A percentile compares a stretch with the other conserved stretches of the same genome.
Conservation (phyloP, 2,888 invertebrate genomes). For the Embidobia sp. region DNA sequence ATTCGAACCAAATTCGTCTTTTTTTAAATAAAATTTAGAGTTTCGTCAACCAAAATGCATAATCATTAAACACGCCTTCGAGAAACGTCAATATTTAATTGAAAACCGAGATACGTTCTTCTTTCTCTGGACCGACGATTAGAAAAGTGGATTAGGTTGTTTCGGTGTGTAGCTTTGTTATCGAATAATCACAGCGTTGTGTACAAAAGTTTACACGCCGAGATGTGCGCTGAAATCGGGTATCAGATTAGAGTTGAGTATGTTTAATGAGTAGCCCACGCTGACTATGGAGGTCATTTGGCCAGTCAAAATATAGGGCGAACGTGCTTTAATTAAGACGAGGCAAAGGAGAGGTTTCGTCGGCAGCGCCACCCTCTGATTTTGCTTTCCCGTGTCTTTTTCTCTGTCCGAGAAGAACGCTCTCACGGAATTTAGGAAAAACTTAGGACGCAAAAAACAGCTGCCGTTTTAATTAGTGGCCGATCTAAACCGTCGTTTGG, state of each 20-base stretch:
- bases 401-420: conserved; percentile 11
- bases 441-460: conserved; percentile 10
- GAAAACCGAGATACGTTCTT: too few relatives aligned
- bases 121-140: not conserved
- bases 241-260: conserved; percentile 41
- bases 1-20: too few relatives aligned
- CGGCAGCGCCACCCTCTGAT: conserved; percentile 29
- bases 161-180: conserved; percentile 4
- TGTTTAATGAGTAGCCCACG: conserved; percentile 50
- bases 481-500: conserved; percentile 1
- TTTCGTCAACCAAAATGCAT: too few relatives aligned
- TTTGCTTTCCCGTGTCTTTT: conserved; percentile 43
- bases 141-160: conserved; percentile 10
- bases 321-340: conserved; percentile 64
- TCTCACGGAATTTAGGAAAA: conserved; percentile 15
- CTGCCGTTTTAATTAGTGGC: conserved; percentile 22
- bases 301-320: conserved; percentile 56
- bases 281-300: conserved; percentile 40
- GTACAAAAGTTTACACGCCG: conserved; percentile 18
- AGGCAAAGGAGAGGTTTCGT: conserved; percentile 29
- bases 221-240: conserved; percentile 34
- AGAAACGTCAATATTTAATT: too few relatives aligned
- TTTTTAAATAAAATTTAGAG: too few relatives aligned
- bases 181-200: conserved; percentile 30
- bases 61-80: too few relatives aligned